These are phyloP conservation scores for Drosophila truncata DNA, from an alignment of 1,140 invertebrate species.

Conservation along the genomic window DNA sequence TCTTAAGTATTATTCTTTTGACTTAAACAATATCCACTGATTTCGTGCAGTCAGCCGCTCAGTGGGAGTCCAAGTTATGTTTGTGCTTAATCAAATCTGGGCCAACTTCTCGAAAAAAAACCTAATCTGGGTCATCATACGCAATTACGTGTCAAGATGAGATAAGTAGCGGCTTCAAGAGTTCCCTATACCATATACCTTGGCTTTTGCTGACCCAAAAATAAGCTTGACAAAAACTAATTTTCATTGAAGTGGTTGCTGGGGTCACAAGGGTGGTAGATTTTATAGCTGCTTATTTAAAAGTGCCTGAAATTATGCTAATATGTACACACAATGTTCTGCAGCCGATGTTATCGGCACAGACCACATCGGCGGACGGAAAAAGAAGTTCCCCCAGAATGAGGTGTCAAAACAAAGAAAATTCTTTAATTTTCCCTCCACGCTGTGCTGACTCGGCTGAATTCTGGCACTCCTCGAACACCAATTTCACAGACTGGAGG, in stretches of 20 bases:
- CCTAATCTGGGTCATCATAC: conserved; percentile 27
- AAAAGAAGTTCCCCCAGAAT: conserved; percentile 22
- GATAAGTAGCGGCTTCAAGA: conserved; percentile 24
- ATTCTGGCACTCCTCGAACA: conserved; percentile 45
- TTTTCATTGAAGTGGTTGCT: conserved; percentile 5
- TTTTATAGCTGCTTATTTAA: conserved; percentile 40
- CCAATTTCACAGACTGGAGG: conserved; percentile 42
- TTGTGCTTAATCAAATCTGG: conserved; percentile 26
- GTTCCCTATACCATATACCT: not conserved
- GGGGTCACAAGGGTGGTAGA: conserved; percentile 3
- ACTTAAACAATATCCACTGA: conserved; percentile 5
- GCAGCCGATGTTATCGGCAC: conserved; percentile 26
- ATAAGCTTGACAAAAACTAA: conserved; percentile 5
- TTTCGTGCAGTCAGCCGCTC: conserved; percentile 1
- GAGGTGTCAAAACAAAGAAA: conserved; percentile 76
- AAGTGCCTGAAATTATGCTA: conserved; percentile 49
- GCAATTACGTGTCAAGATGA: conserved; percentile 26
- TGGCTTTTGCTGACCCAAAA: conserved; percentile 25
- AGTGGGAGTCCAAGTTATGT: conserved; percentile 11
- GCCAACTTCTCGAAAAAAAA: not conserved
- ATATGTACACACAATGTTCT: conserved; percentile 22
- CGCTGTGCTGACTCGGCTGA: conserved; percentile 60
- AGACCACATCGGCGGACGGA: not conserved
- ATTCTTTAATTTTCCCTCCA: conserved; percentile 51
- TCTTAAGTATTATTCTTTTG: no score